Percentiles rank a stretch among this genome's conserved stretches.
These are phyloP conservation scores for Corella eumyota DNA, from an alignment of 23 tunicate genomes.

Conservation along the genomic window DNA sequence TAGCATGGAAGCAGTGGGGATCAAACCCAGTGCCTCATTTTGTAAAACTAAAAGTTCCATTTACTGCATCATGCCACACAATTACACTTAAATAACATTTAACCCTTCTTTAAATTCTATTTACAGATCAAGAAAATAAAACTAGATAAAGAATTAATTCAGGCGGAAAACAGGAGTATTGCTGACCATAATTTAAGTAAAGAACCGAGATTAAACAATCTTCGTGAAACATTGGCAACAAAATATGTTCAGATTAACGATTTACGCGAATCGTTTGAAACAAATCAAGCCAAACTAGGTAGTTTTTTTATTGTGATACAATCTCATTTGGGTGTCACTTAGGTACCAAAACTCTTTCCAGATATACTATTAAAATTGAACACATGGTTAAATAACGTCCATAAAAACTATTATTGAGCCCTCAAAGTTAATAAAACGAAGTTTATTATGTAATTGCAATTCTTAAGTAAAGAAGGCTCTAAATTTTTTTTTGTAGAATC, in stretches of 20 bases:
- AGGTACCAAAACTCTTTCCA: no score
- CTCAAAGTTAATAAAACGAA: no score
- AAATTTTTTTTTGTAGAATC: conserved; percentile 42
- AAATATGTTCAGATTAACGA: conserved; percentile 52
- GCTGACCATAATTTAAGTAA: conserved; percentile 71
- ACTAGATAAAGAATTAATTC: conserved; percentile 61
- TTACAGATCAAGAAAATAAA: conserved; percentile 54
- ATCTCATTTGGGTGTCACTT: no score
- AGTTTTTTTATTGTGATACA: background rate
- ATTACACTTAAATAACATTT: background rate
- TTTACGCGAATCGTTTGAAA: conserved; percentile 36
- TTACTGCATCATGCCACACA: no score
- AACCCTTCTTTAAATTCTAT: background rate
- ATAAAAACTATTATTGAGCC: no score
- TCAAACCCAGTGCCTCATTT: no score
- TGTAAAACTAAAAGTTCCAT: no score
- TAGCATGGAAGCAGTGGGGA: no score
- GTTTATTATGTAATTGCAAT: no score
- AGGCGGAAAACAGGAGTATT: conserved; percentile 77
- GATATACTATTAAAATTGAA: no score
- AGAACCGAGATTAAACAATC: conserved; percentile 46
- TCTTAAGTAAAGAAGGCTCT: no score
- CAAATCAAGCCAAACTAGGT: conserved; percentile 69
- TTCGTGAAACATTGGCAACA: conserved; percentile 36
- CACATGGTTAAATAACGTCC: no score